A percentile compares a stretch with the other conserved stretches of the same genome.
Evolutionary conservation across 2,888 invertebrate genomes (phyloP).

Genomic region (Plagodis pulveraria): DNA sequence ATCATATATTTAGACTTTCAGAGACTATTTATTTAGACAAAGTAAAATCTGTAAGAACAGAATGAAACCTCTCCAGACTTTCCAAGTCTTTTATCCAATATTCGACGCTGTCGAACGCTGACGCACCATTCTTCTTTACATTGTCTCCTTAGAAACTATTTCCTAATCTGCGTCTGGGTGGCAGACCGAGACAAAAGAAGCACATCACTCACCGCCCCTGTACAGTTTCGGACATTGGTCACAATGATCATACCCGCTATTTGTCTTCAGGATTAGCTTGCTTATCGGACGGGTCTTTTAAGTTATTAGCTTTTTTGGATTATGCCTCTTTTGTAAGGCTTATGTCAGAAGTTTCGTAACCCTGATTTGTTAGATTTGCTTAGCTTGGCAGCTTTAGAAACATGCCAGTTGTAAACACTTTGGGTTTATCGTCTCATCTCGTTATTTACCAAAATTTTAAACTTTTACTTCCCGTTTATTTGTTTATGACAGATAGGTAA

Average conservation of each 20-base stretch:
- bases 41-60: too few relatives aligned
- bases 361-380: neutral
- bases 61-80: neutral
- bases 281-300: constrained; percentile 66
- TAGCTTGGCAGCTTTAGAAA: neutral
- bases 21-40: too few relatives aligned
- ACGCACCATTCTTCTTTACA: constrained; percentile 56
- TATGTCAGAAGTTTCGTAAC: constrained; percentile 4
- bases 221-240: constrained; percentile 53
- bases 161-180: constrained; percentile 32
- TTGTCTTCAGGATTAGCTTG: constrained; percentile 82
- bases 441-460: too few relatives aligned
- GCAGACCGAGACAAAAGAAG: constrained; percentile 78
- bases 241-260: constrained; percentile 72
- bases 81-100: constrained; percentile 3
- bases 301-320: constrained; percentile 50
- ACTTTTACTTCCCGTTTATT: too few relatives aligned
- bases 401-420: too few relatives aligned
- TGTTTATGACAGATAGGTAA: too few relatives aligned
- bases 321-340: constrained; percentile 9
- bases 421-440: too few relatives aligned
- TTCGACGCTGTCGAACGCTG: constrained; percentile 2
- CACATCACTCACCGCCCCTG: constrained; percentile 77
- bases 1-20: too few relatives aligned
- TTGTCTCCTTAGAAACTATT: constrained; percentile 60